phyloP scores from a whole-genome alignment of 2,888 invertebrate species.

The Pseudococcus viburni region DNA sequence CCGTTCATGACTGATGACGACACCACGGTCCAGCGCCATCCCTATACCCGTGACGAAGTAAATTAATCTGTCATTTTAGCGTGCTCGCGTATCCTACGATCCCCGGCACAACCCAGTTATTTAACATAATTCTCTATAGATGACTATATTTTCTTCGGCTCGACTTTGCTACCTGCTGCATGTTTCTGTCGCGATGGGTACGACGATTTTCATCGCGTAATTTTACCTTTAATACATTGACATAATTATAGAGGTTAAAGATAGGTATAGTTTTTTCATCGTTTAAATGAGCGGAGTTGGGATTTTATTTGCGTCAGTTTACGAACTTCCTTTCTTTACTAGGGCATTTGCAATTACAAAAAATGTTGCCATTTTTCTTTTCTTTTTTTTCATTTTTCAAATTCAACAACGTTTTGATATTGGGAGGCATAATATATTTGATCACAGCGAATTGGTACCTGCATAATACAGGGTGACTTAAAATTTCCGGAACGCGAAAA shows the following conservation, averaged over 20 bases:
- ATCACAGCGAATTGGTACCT: too few species aligned
- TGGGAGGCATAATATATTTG: too few species aligned
- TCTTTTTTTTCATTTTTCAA: too few species aligned
- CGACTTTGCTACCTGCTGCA: constrained; percentile 19
- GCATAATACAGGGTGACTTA: too few species aligned
- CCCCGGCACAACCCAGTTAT: constrained; percentile 43
- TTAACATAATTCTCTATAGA: constrained; percentile 46
- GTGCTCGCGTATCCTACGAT: constrained; percentile 41
- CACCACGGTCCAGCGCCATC: constrained; percentile 63
- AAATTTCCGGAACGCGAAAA: too few species aligned
- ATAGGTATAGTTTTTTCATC: neutral
- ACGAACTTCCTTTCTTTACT: too few species aligned
- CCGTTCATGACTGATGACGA: constrained; percentile 61
- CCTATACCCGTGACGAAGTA: constrained; percentile 56
- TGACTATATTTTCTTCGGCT: constrained; percentile 50
- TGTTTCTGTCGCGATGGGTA: neutral
- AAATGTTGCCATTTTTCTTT: too few species aligned
- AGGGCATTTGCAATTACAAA: too few species aligned
- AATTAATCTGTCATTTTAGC: constrained; percentile 62
- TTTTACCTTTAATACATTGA: neutral
- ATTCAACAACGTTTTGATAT: too few species aligned
- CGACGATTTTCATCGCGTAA: neutral
- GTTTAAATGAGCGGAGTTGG: neutral
- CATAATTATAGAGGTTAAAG: neutral
- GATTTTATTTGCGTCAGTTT: neutral